phyloP scores from a whole-genome alignment of 1,140 invertebrate species.

The Zaprionus tsacasi region DNA sequence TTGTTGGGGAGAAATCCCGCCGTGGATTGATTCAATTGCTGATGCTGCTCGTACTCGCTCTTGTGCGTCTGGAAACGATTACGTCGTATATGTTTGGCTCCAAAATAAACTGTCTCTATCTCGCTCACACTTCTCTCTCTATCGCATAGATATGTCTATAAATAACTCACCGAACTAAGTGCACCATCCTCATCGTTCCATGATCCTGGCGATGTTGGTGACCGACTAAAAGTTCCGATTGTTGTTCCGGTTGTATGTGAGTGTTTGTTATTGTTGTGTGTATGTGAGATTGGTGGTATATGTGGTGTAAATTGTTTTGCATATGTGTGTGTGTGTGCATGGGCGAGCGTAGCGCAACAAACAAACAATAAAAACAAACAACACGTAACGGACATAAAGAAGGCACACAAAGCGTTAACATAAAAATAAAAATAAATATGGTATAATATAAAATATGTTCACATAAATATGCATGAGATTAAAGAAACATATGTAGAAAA shows the following conservation, averaged over 20 bases:
- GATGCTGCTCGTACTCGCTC: conserved; percentile 74
- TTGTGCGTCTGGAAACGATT: conserved; percentile 66
- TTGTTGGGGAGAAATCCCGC: conserved; percentile 35
- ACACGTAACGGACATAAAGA: conserved; percentile 65
- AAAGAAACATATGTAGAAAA: conserved; percentile 1
- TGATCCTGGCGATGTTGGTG: conserved; percentile 83
- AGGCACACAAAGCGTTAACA: conserved; percentile 51
- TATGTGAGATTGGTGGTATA: neutral
- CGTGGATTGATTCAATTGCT: conserved; percentile 60
- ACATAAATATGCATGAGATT: conserved; percentile 48
- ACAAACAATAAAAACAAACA: conserved; percentile 69
- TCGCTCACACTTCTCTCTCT: neutral
- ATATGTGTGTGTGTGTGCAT: conserved; percentile 47
- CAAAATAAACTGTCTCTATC: neutral
- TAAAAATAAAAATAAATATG: conserved; percentile 61
- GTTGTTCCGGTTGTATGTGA: conserved; percentile 35
- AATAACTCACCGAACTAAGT: conserved; percentile 73
- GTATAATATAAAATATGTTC: conserved; percentile 41
- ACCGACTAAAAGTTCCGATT: conserved; percentile 64
- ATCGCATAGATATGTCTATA: neutral
- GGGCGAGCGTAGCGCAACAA: conserved; percentile 50
- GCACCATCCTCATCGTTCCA: conserved; percentile 84
- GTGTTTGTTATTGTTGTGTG: conserved; percentile 31
- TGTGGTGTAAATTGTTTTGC: conserved; percentile 39
- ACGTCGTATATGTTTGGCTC: neutral